A percentile compares a stretch with the other conserved stretches of the same genome.
Conservation (phyloP, 2,888 invertebrate species). For the Eudasyphora cyanicolor region DNA sequence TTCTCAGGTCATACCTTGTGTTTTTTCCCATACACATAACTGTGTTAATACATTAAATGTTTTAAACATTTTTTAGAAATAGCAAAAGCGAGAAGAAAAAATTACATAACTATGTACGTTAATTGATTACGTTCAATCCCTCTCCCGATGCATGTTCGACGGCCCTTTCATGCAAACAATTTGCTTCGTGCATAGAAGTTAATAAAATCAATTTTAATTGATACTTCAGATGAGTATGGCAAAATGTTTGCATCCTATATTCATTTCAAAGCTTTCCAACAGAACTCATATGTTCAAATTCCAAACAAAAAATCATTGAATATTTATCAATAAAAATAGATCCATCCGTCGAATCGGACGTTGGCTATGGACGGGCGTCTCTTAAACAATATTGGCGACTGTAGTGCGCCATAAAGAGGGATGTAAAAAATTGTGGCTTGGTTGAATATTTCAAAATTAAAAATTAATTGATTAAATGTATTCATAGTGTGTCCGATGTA, state of each 20-base stretch:
- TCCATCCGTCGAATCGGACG: neutral
- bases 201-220: conserved; percentile 44
- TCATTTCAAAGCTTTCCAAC: conserved; percentile 4
- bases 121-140: neutral
- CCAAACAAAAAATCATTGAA: conserved; percentile 30
- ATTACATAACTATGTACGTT: too few relatives aligned
- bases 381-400: neutral
- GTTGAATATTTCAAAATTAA: conserved; percentile 14
- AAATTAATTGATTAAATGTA: conserved; percentile 30
- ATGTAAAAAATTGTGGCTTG: neutral
- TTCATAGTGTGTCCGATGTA: neutral
- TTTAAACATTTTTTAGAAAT: too few relatives aligned
- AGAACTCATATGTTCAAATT: conserved; percentile 8
- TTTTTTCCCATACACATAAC: too few relatives aligned
- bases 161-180: neutral
- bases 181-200: conserved; percentile 16
- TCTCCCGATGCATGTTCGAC: neutral
- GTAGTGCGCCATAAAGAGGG: neutral
- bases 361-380: neutral
- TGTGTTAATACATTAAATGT: too few relatives aligned
- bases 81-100: too few relatives aligned
- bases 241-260: conserved; percentile 26
- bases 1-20: too few relatives aligned
- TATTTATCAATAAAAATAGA: conserved; percentile 21
- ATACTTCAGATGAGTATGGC: conserved; percentile 33